These are phyloP conservation scores for Diachrysia chrysitis DNA, from an alignment of 2,888 invertebrate species.

Conservation along the genomic window DNA sequence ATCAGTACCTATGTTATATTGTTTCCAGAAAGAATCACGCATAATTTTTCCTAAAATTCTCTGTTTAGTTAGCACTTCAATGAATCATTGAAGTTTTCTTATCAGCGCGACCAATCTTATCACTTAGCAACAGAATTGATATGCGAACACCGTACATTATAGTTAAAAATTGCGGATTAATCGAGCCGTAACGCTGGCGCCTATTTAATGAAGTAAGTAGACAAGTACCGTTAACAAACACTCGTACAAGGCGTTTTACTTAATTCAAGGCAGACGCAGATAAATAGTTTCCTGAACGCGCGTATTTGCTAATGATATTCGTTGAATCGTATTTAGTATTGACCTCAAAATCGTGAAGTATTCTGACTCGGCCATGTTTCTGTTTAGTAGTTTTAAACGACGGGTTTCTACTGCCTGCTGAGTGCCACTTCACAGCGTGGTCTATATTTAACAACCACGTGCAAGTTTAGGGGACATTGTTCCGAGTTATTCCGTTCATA, in stretches of 20 bases:
- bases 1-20: background rate
- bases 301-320: slow-evolving; percentile 27
- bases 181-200: slow-evolving; percentile 27
- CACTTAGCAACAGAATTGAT: slow-evolving; percentile 54
- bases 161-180: slow-evolving; percentile 21
- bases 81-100: slow-evolving; percentile 38
- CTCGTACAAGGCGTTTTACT: slow-evolving; percentile 25
- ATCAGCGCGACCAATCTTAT: slow-evolving; percentile 54
- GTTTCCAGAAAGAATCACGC: slow-evolving; percentile 5
- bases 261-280: slow-evolving; percentile 47
- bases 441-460: slow-evolving; percentile 82
- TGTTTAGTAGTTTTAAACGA: slow-evolving; percentile 25
- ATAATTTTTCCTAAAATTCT: slow-evolving; percentile 20
- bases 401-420: slow-evolving; percentile 14
- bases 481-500: slow-evolving; percentile 65
- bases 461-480: slow-evolving; percentile 75
- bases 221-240: slow-evolving; percentile 38
- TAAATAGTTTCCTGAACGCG: slow-evolving; percentile 36
- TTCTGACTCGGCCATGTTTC: slow-evolving; percentile 26
- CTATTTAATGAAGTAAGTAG: slow-evolving; percentile 37
- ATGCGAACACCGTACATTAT: background rate
- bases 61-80: slow-evolving; percentile 8
- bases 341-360: slow-evolving; percentile 31
- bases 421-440: slow-evolving; percentile 54
- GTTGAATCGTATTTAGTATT: slow-evolving; percentile 19